A percentile compares a stretch with the other conserved stretches of the same genome.
Conservation (phyloP, 2,888 invertebrate genomes). For the Ormia ochracea region DNA sequence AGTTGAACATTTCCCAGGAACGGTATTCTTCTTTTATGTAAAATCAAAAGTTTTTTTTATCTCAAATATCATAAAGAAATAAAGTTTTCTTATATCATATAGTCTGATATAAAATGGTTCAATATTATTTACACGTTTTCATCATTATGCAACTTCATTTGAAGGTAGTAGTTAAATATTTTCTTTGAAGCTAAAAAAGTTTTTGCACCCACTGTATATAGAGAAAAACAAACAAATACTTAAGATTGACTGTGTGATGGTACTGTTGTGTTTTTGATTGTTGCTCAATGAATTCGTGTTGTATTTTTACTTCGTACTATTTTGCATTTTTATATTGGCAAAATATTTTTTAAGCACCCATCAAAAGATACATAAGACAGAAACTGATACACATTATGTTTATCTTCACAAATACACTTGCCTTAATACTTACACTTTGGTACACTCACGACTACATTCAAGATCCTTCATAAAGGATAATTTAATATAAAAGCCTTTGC, state of each 20-base stretch:
- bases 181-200: no score
- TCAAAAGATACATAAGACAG: not conserved
- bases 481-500: slow-evolving; percentile 63
- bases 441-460: slow-evolving; percentile 13
- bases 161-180: no score
- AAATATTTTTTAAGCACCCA: slow-evolving; percentile 43
- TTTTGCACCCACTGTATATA: not conserved
- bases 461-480: slow-evolving; percentile 30
- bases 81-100: no score
- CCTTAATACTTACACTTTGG: slow-evolving; percentile 11
- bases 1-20: no score
- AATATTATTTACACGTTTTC: no score
- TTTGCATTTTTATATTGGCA: slow-evolving; percentile 64
- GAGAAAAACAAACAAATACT: not conserved
- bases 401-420: slow-evolving; percentile 34
- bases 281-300: slow-evolving; percentile 22
- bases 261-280: not conserved
- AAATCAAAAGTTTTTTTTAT: no score
- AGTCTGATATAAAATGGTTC: no score
- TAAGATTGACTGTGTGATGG: not conserved
- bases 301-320: slow-evolving; percentile 50
- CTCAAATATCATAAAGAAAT: no score
- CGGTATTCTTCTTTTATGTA: no score
- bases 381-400: slow-evolving; percentile 1
- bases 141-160: no score